These are phyloP conservation scores for Baccha elongata DNA, from an alignment of 2,888 invertebrate species.

Conservation along the genomic window DNA sequence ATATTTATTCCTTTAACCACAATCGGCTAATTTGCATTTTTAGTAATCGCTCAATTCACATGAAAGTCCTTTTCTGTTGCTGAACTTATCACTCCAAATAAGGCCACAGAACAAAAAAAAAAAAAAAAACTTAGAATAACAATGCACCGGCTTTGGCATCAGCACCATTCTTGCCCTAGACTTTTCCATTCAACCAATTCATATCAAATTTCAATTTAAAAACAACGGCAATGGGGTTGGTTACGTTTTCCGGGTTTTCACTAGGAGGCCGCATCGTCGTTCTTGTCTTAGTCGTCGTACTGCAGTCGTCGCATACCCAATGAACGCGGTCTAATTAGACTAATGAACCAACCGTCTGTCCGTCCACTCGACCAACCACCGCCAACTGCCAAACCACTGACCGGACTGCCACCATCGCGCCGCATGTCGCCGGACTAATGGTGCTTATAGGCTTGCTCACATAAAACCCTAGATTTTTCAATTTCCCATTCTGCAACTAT, in stretches of 20 bases:
- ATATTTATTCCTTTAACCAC: too few species aligned
- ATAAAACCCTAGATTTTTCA: conserved; percentile 68
- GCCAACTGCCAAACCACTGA: conserved; percentile 45
- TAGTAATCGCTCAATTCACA: not conserved
- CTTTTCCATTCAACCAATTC: conserved; percentile 34
- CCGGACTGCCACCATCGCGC: conserved; percentile 23
- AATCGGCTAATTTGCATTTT: not conserved
- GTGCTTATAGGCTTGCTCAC: conserved; percentile 46
- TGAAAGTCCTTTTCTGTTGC: not conserved
- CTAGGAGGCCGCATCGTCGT: not conserved
- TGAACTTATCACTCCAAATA: conserved; percentile 43
- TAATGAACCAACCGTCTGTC: conserved; percentile 74
- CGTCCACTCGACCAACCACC: conserved; percentile 61
- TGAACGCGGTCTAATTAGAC: conserved; percentile 74
- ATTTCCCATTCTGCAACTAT: conserved; percentile 58
- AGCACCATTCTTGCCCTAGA: conserved; percentile 39
- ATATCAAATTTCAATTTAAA: conserved; percentile 62
- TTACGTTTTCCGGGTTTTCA: conserved; percentile 57
- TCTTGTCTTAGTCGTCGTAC: not conserved
- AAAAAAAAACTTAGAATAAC: conserved; percentile 8
- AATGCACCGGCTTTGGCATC: conserved; percentile 35
- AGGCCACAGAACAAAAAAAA: conserved; percentile 23
- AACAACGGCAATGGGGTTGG: conserved; percentile 55
- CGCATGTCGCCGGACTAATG: conserved; percentile 68
- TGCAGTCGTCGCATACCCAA: conserved; percentile 55